These are phyloP conservation scores for Drosophila rellima DNA, from an alignment of 2,888 invertebrate genomes.

Conservation along the genomic window DNA sequence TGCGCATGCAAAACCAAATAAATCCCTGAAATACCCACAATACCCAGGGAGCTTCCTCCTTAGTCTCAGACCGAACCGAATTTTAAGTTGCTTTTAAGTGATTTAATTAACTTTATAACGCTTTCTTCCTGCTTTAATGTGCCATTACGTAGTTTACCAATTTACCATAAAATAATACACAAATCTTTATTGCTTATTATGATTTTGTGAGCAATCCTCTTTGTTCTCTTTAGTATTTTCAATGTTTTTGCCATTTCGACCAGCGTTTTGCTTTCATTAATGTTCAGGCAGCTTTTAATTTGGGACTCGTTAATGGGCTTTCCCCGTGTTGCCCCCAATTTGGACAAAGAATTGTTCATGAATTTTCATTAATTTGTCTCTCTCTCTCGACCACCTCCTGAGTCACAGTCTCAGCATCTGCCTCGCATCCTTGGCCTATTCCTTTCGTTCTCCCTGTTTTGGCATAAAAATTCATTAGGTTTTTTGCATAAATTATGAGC, in stretches of 20 bases:
- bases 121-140: constrained; percentile 47
- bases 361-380: constrained; percentile 77
- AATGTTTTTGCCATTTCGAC: neutral
- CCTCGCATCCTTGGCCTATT: constrained; percentile 2
- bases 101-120: constrained; percentile 67
- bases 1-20: constrained; percentile 36
- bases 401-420: neutral
- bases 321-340: neutral
- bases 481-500: constrained; percentile 72
- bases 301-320: constrained; percentile 57
- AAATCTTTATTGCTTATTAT: constrained; percentile 74
- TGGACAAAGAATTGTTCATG: constrained; percentile 65
- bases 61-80: neutral
- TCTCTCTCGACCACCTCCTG: neutral
- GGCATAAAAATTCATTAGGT: constrained; percentile 74
- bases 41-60: constrained; percentile 10
- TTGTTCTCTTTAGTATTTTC: constrained; percentile 27
- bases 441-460: constrained; percentile 37
- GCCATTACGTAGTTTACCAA: constrained; percentile 67
- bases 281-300: constrained; percentile 70
- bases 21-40: constrained; percentile 31
- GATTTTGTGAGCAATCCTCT: constrained; percentile 25
- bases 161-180: constrained; percentile 62
- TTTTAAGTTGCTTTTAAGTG: constrained; percentile 34
- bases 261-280: constrained; percentile 48